Base-by-base conservation (phyloP, 2,797 vertebrate species). In the Meda fulgida region DNA sequence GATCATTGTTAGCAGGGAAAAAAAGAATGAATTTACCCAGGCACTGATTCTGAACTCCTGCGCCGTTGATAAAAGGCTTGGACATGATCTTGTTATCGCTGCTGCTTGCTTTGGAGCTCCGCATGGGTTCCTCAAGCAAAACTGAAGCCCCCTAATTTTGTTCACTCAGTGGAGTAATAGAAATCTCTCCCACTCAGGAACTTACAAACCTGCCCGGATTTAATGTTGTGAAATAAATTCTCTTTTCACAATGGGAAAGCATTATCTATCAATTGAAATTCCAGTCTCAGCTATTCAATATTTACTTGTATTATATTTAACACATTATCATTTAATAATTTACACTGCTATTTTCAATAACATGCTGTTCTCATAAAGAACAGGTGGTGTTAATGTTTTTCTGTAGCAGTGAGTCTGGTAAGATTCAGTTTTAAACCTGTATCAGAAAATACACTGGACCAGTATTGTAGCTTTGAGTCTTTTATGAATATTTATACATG, bases 21-120 rank as follows among this genome's bases (percentile, higher is more conserved):
- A 43, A 46, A 87, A 85, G 80, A 78, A 85, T 84, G 83, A 81
- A 85, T 87, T 87, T 80, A 87, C 85, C 51, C 36, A 78, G 85
- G 72, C 78, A 78, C 46, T 51, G 80, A 89, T 78, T 85, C 53
- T 18, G 53, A 71, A 78, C 38, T 78, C 46, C 63, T 82, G 40
- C 31, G 34, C 75, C 72, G 43, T 86, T 40, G 60, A 86, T 86
- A 65, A 80, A 78, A 79, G 71, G 69, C 67, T 69, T 73, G 81
- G 81, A 69, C 51, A 26, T 71, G 60, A 85, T 85, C 73, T 85
- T 65, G 34, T 82, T 78, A 81, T 71, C 63, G 11, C 72, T 46
- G n/a, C 43, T 36, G 67, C 53, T 85, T 71, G 53, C 84, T 84
- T 71, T 78, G 34, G 65, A 82, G 40, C 75, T 53, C 70, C 13